Conservation (phyloP, 2,888 invertebrate genomes). For the Drosophila monieri region DNA sequence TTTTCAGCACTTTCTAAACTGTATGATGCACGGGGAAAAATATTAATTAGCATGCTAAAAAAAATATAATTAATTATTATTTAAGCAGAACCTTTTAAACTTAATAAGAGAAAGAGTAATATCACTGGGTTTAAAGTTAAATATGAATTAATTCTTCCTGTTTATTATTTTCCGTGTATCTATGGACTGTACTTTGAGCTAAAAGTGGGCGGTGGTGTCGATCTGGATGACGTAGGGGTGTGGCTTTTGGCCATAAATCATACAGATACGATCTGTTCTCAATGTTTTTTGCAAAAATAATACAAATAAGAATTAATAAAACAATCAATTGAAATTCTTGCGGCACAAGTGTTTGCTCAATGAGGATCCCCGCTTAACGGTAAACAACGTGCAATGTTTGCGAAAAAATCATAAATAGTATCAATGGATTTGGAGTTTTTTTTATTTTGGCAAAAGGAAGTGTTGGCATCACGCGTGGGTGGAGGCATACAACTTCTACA, state of each 20-base stretch:
- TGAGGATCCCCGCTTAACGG: constrained; percentile 54
- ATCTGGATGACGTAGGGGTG: constrained; percentile 45
- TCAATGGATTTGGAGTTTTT: neutral
- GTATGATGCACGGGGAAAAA: constrained; percentile 35
- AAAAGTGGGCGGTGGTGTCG: constrained; percentile 26
- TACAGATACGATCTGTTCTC: constrained; percentile 69
- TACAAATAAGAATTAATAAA: constrained; percentile 16
- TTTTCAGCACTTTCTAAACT: constrained; percentile 70
- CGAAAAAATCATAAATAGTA: constrained; percentile 41
- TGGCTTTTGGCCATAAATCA: constrained; percentile 59
- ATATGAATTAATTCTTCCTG: too few relatives aligned
- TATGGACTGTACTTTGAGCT: constrained; percentile 16
- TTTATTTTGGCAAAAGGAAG: constrained; percentile 38
- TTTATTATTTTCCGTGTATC: constrained; percentile 7
- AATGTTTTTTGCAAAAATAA: constrained; percentile 47
- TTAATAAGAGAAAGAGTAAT: too few relatives aligned
- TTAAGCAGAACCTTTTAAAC: too few relatives aligned
- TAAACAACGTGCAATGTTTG: constrained; percentile 60
- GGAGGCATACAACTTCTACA: constrained; percentile 12
- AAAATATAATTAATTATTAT: too few relatives aligned
- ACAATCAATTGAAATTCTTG: constrained; percentile 64
- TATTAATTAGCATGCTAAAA: neutral
- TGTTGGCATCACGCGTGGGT: constrained; percentile 6
- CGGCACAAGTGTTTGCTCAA: constrained; percentile 39
- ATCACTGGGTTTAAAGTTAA: too few relatives aligned